Conservation (phyloP, 2,113 vertebrate species). For the Nesoenas mayeri region DNA sequence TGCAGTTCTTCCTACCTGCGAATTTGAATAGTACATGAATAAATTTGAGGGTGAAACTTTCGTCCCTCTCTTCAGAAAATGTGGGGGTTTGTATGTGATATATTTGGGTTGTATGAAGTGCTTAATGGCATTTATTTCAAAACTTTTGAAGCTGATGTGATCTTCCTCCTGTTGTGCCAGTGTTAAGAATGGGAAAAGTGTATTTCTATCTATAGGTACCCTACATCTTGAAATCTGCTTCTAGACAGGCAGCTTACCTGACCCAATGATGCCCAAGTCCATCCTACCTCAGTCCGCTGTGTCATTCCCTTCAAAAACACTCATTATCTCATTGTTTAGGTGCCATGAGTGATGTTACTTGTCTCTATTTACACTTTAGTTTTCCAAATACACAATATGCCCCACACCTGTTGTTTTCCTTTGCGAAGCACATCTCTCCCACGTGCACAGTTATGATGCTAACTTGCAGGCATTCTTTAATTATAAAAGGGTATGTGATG, state of each 20-base stretch:
- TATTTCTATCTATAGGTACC: neutral
- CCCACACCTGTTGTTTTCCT: conserved; percentile 25
- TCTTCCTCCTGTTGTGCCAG: neutral
- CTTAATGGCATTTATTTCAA: neutral
- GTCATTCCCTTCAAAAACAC: neutral
- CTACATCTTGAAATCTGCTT: neutral
- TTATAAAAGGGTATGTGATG: conserved; percentile 41
- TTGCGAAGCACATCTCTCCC: neutral
- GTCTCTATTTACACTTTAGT: conserved; percentile 32
- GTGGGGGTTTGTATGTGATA: neutral
- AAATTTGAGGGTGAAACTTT: neutral
- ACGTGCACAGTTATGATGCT: conserved; percentile 12
- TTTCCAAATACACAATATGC: neutral
- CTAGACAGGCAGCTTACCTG: neutral
- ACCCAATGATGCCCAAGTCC: neutral
- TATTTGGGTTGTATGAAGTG: neutral
- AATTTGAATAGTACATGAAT: neutral
- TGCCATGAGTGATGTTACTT: neutral
- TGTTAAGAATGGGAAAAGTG: neutral
- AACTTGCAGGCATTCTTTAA: conserved; percentile 58
- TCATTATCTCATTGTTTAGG: neutral
- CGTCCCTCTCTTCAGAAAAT: neutral
- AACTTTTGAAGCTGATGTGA: neutral
- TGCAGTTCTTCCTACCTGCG: neutral
- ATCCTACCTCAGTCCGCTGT: neutral